phyloP scores from a whole-genome alignment of 2,888 invertebrate species.

The Tachystola acroxantha region DNA sequence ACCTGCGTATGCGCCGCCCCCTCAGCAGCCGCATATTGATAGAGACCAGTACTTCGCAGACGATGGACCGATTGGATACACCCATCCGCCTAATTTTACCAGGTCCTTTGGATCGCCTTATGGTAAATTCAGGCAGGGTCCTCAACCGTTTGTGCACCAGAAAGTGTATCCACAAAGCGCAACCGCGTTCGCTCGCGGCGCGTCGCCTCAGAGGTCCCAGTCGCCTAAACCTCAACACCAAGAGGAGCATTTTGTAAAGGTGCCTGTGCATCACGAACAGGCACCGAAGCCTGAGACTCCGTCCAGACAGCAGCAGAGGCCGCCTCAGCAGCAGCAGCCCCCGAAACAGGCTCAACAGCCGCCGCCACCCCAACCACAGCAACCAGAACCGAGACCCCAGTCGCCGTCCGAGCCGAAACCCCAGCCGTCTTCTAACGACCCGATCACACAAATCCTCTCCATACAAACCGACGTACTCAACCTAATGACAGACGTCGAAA shows the following conservation, averaged over 20 bases:
- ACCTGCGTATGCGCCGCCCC: constrained; percentile 43
- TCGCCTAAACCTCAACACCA: constrained; percentile 59
- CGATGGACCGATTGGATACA: constrained; percentile 50
- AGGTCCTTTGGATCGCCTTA: constrained; percentile 62
- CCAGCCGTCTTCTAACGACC: constrained; percentile 77
- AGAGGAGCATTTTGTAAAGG: constrained; percentile 59
- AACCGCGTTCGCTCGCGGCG: constrained; percentile 49
- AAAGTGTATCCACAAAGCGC: constrained; percentile 61
- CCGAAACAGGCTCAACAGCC: constrained; percentile 27
- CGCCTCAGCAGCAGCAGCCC: constrained; percentile 28
- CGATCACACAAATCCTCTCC: constrained; percentile 86
- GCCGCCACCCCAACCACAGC: constrained; percentile 34
- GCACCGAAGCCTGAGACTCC: constrained; percentile 47
- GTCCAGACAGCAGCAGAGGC: constrained; percentile 29
- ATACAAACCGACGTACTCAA: constrained; percentile 90
- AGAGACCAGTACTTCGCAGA: constrained; percentile 66
- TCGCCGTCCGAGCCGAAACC: constrained; percentile 57
- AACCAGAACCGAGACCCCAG: constrained; percentile 38
- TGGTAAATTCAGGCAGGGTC: constrained; percentile 57
- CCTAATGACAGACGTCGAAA: constrained; percentile 86
- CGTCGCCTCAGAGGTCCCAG: constrained; percentile 59
- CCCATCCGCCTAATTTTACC: constrained; percentile 66
- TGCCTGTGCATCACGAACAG: constrained; percentile 56
- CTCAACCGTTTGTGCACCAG: constrained; percentile 72
- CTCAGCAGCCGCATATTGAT: constrained; percentile 50